Evolutionary conservation across 2,888 invertebrate species (phyloP).

Genomic region (Eristalinus aeneus): DNA sequence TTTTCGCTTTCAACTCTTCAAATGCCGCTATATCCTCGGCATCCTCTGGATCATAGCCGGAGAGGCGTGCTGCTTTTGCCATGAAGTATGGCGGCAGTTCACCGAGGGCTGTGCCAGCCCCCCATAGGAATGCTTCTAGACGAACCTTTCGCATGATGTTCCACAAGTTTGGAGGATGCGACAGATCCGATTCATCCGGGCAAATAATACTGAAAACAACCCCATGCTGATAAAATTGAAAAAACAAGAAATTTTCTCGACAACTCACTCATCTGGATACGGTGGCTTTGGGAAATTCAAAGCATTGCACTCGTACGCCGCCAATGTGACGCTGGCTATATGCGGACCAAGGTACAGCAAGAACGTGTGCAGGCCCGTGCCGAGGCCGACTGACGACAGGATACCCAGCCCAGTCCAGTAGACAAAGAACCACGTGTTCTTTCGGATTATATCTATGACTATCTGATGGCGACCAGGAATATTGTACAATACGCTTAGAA

Average conservation of each 20-base stretch:
- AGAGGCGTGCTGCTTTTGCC: slow-evolving; percentile 95
- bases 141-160: slow-evolving; percentile 97
- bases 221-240: background rate
- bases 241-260: background rate
- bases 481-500: slow-evolving; percentile 78
- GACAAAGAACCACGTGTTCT: slow-evolving; percentile 81
- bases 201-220: slow-evolving; percentile 90
- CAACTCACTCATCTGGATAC: slow-evolving; percentile 95
- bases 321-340: slow-evolving; percentile 98
- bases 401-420: slow-evolving; percentile 98
- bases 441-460: slow-evolving; percentile 77
- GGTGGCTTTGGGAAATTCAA: slow-evolving; percentile 98
- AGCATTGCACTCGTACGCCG: slow-evolving; percentile 97
- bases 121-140: slow-evolving; percentile 99
- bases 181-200: slow-evolving; percentile 86
- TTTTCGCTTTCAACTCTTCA: slow-evolving; percentile 85
- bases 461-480: slow-evolving; percentile 80
- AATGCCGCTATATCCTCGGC: slow-evolving; percentile 89
- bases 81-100: slow-evolving; percentile 99
- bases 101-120: slow-evolving; percentile 98
- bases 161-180: slow-evolving; percentile 89
- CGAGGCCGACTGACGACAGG: slow-evolving; percentile 97
- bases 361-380: slow-evolving; percentile 99
- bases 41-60: slow-evolving; percentile 84
- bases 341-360: slow-evolving; percentile 99